These are phyloP conservation scores for Amitus sp. DNA, from an alignment of 2,888 invertebrate species.

Conservation along the genomic window DNA sequence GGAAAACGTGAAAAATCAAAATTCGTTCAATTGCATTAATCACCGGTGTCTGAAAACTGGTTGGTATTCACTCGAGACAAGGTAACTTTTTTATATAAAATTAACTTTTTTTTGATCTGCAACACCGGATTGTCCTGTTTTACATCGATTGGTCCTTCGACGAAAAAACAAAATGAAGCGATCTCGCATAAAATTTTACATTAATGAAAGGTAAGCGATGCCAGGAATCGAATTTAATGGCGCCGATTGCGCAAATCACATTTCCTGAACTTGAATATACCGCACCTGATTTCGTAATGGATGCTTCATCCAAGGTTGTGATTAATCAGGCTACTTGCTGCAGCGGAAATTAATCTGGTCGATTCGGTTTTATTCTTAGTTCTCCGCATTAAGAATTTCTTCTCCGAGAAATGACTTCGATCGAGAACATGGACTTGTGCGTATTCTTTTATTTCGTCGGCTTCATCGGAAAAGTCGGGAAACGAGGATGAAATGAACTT, in stretches of 20 bases:
- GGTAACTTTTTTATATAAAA: no score
- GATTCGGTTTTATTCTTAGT: not conserved
- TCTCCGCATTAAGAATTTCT: not conserved
- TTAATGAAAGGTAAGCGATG: not conserved
- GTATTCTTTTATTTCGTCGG: conserved; percentile 5
- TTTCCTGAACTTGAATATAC: conserved; percentile 6
- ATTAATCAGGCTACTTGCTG: not conserved
- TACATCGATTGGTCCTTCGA: no score
- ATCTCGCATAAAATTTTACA: not conserved
- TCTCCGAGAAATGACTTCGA: conserved; percentile 16
- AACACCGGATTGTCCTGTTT: no score
- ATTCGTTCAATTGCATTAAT: no score
- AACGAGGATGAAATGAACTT: conserved; percentile 20
- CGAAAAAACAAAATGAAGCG: not conserved
- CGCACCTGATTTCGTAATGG: conserved; percentile 10
- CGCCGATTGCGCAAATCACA: conserved; percentile 9
- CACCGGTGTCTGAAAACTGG: no score
- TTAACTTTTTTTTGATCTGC: no score
- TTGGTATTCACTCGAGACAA: no score
- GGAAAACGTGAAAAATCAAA: not conserved
- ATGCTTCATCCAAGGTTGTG: conserved; percentile 5
- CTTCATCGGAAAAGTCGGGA: conserved; percentile 6
- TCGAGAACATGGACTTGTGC: no score
- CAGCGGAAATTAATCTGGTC: conserved; percentile 5
- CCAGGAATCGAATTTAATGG: conserved; percentile 1